Conservation (phyloP, 2,888 invertebrate species). For the Allygus modestus region DNA sequence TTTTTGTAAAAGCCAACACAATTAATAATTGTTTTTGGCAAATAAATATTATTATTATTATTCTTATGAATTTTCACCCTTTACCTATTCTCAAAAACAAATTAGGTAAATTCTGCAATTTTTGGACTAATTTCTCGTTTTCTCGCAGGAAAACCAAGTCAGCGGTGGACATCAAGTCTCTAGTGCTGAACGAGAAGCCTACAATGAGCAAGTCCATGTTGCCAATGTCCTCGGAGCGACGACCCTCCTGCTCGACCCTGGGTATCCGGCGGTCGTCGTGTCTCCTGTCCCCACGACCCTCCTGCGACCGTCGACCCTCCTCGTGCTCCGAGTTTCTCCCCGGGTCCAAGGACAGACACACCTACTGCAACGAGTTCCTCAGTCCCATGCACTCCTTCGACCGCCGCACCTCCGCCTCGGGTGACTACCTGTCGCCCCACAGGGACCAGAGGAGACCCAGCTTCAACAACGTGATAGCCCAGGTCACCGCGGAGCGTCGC, state of each 20-base stretch:
- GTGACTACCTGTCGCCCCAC: slow-evolving; percentile 63
- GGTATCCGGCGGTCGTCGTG: slow-evolving; percentile 63
- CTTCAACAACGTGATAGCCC: slow-evolving; percentile 71
- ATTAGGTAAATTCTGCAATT: too few species aligned
- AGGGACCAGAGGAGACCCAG: slow-evolving; percentile 69
- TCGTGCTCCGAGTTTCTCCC: slow-evolving; percentile 58
- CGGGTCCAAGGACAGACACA: slow-evolving; percentile 46
- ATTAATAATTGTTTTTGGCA: too few species aligned
- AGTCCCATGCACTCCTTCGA: slow-evolving; percentile 65
- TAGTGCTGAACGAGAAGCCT: slow-evolving; percentile 73
- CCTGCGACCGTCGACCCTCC: slow-evolving; percentile 47
- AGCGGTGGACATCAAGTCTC: slow-evolving; percentile 89
- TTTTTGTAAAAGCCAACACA: too few species aligned
- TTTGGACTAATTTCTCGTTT: too few species aligned
- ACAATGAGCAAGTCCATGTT: slow-evolving; percentile 69
- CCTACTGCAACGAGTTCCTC: slow-evolving; percentile 60
- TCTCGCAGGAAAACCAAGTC: slow-evolving; percentile 83
- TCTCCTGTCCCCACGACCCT: slow-evolving; percentile 64
- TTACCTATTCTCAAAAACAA: too few species aligned
- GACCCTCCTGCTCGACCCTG: slow-evolving; percentile 58
- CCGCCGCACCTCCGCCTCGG: slow-evolving; percentile 60
- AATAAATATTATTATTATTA: too few species aligned
- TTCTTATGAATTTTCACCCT: too few species aligned
- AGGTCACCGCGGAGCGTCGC: slow-evolving; percentile 71
- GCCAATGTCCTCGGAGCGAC: slow-evolving; percentile 67